Base-by-base conservation (phyloP, 2,113 vertebrate genomes). In the Dasyurus viverrinus region DNA sequence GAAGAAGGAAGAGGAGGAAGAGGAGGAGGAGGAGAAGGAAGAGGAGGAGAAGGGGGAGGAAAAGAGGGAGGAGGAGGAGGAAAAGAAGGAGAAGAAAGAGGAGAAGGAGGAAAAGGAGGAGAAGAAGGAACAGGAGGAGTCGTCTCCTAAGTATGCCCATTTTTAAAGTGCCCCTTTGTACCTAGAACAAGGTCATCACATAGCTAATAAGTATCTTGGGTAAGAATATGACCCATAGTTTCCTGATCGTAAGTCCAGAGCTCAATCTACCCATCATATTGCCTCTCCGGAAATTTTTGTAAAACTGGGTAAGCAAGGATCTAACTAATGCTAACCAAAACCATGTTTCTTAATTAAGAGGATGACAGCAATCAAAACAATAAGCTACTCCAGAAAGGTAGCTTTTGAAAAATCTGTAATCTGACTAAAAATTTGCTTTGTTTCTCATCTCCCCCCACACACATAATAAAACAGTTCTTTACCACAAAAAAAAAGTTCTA, bases 401-500 rank as follows among this genome's bases (percentile, higher is more conserved):
- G 52, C 94, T 94, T 97, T 96, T 96, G 92, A 98, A 98, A 93
- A 96, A 50, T 95, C 55, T 93, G 90, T 94, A 97, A 97, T 96
- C 95, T 97, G 93, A 98, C 97, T 97, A 96, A 98, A 98, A 98
- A 93, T 96, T 97, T 94, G 94, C 93, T 94, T 96, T 47, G 55
- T 89, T 94, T 76, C 93, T 94, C 50, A 93, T 90, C 53, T n/a
- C 36, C 60, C 3, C 36, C 14, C 36, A 76, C 36, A 19, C 36
- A 84, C 91, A 84, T 96, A 98, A 97, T 97, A 93, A 97, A 98
- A 96, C 93, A 95, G 94, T 96, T 93, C 90, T 98, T 97, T 96
- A 96, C 97, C n/a, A 93, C 97, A 96, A 97, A 97, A 95, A 97
- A 95, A 97, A 93, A 97, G 94, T 95, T 96, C 96, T 97, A 96